phyloP scores from a whole-genome alignment of 1,140 invertebrate species.

The Phymastichus coffea region DNA sequence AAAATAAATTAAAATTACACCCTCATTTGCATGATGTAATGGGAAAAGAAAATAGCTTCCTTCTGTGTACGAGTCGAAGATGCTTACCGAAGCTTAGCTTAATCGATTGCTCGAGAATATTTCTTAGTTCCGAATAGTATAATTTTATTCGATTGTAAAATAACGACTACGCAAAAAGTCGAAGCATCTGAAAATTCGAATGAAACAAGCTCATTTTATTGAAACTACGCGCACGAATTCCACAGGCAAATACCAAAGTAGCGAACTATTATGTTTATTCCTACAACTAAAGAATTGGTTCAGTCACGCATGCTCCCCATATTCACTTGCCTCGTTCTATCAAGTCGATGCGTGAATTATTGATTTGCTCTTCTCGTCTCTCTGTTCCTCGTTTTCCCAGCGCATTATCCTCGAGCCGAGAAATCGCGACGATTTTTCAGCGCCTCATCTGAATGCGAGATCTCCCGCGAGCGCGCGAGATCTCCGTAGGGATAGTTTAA shows the following conservation, averaged over 20 bases:
- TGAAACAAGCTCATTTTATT: too few relatives aligned
- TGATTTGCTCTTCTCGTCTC: constrained; percentile 10
- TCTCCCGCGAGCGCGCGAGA: neutral
- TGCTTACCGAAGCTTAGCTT: neutral
- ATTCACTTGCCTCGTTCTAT: neutral
- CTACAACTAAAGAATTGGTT: neutral
- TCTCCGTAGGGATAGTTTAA: constrained; percentile 20
- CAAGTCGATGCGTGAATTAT: constrained; percentile 21
- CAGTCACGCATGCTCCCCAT: neutral
- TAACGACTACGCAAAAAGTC: too few relatives aligned
- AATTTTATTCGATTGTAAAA: too few relatives aligned
- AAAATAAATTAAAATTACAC: constrained; percentile 65
- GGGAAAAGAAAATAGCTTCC: constrained; percentile 51
- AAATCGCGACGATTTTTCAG: constrained; percentile 25
- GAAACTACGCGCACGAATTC: neutral
- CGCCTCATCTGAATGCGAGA: constrained; percentile 20
- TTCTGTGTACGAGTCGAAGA: neutral
- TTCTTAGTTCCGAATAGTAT: too few relatives aligned
- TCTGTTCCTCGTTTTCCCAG: too few relatives aligned
- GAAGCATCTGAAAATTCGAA: too few relatives aligned
- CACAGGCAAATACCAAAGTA: neutral
- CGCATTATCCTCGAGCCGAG: neutral
- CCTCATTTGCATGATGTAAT: constrained; percentile 63
- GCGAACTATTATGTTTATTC: neutral
- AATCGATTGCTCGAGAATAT: too few relatives aligned